Evolutionary conservation across 2,888 invertebrate species (phyloP).

Genomic region (Colostygia pectinataria): DNA sequence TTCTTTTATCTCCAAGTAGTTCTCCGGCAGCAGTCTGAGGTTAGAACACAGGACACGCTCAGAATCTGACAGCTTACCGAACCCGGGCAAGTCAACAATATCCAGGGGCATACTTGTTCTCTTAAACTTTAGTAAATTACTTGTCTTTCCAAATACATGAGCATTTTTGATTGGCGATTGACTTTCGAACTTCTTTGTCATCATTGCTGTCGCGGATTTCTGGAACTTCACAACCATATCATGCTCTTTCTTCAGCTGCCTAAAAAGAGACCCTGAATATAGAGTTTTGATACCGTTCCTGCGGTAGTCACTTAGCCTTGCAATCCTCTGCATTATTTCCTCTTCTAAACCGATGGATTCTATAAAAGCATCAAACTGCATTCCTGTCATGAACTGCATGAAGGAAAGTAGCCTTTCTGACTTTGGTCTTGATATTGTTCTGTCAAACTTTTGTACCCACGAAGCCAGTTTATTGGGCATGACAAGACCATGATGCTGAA

Average conservation of each 20-base stretch:
- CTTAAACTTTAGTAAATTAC: conserved; percentile 54
- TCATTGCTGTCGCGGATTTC: conserved; percentile 55
- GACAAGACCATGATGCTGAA: conserved; percentile 91
- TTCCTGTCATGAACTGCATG: conserved; percentile 88
- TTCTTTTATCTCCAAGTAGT: conserved; percentile 90
- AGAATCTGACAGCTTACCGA: conserved; percentile 86
- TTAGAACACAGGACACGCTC: conserved; percentile 91
- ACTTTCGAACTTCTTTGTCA: conserved; percentile 64
- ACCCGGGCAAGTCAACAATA: conserved; percentile 89
- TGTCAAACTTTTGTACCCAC: conserved; percentile 87
- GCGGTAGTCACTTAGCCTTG: conserved; percentile 85
- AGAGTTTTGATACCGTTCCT: conserved; percentile 87
- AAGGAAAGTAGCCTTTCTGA: conserved; percentile 86
- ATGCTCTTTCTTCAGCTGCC: conserved; percentile 84
- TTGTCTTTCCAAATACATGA: conserved; percentile 44
- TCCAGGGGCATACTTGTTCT: conserved; percentile 78
- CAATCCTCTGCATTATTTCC: conserved; percentile 85
- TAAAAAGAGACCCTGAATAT: conserved; percentile 85
- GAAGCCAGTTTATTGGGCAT: conserved; percentile 86
- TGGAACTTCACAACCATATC: conserved; percentile 80
- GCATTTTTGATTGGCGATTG: conserved; percentile 59
- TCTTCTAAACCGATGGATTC: conserved; percentile 89
- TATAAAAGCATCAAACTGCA: conserved; percentile 89
- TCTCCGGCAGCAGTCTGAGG: conserved; percentile 88
- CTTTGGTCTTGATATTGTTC: conserved; percentile 81